Evolutionary conservation across 2,888 invertebrate species (phyloP), one percentile per base, ranked within the genome.

Genomic region (Thereva nobilitata): DNA sequence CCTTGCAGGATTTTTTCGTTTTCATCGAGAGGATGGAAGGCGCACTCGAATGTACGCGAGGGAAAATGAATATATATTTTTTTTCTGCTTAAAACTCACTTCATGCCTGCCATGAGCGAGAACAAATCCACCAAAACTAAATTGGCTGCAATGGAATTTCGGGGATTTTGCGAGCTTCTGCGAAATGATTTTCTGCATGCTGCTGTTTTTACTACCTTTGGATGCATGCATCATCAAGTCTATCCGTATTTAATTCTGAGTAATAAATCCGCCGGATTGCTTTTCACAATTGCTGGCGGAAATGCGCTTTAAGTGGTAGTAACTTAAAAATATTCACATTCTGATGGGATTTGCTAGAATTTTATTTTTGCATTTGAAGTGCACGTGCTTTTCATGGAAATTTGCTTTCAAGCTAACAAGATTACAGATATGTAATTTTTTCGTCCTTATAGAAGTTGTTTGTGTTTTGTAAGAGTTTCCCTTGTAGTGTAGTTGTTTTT

Each of bases 51-150:
- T 23, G 23, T 23, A 23, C 23, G 23, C 23, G 23, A 23, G 23
- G 23, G 23, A 23, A 23, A 23, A 23, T 23, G 23, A 23, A 23
- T 23, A 23, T 23, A 23, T n/a, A n/a, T n/a, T 59, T 37, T 49
- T 47, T 59, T 47, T 45, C 5, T 35, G 38, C 44, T 42, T 35
- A 56, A 56, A 56, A 59, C 49, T 45, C 49, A 34, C 59, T 59
- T 59, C 44, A 44, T 56, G 56, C 34, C 44, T 44, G 34, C 47
- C 59, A 40, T 49, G 49, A 59, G 38, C 12, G 47, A 10, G 37
- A 59, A 47, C 38, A 59, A 59, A 59, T 59, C 49, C 59, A 59
- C 47, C 40, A 49, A 47, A 59, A 59, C 59, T 59, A 59, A 59
- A 59, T 59, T 59, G 59, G 59, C 59, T 59, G 23, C 23, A 23